These are phyloP conservation scores for Phylloscopus trochiloides DNA, from an alignment of 2,113 vertebrate species.

Conservation along the genomic window DNA sequence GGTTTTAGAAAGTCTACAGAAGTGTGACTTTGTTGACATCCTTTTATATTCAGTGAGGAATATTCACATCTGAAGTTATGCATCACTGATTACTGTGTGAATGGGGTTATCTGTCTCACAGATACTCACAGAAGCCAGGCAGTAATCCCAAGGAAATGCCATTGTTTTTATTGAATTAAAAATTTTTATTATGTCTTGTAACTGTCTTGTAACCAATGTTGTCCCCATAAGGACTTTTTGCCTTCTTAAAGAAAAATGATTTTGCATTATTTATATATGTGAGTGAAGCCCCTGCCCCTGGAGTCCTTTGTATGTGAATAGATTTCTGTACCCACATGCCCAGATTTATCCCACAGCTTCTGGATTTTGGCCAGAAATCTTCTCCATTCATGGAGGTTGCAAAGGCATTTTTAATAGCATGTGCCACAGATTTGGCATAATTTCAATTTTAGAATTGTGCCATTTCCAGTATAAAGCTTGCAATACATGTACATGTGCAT, in stretches of 20 bases:
- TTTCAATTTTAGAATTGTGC: neutral
- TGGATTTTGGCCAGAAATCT: neutral
- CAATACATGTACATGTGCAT: neutral
- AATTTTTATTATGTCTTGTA: neutral
- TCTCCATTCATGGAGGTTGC: neutral
- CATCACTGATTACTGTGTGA: neutral
- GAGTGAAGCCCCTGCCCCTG: neutral
- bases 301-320: neutral
- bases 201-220: neutral
- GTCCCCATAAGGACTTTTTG: neutral
- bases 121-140: neutral
- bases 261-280: neutral
- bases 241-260: neutral
- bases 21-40: neutral
- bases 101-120: neutral
- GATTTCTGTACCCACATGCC: neutral
- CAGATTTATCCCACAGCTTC: neutral
- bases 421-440: neutral
- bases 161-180: slow-evolving; percentile 12
- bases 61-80: neutral
- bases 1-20: neutral
- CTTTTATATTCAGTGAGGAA: neutral
- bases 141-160: neutral
- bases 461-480: neutral
- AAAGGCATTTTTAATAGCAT: neutral